phyloP scores from a whole-genome alignment of 2,888 invertebrate species.

The Hirtodrosophila confusa region DNA sequence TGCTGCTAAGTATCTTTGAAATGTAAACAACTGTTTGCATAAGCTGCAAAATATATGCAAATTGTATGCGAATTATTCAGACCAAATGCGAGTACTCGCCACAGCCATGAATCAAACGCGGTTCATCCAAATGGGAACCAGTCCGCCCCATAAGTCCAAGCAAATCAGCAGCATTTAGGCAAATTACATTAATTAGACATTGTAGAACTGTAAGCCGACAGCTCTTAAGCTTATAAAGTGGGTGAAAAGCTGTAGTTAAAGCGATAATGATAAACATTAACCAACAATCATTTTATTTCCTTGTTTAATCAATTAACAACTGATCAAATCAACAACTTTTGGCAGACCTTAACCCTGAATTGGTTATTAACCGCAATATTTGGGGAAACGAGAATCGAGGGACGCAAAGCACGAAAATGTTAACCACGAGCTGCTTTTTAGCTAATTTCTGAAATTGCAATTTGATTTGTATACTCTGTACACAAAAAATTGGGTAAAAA shows the following conservation, averaged over 20 bases:
- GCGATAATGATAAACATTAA: neutral
- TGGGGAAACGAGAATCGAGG: neutral
- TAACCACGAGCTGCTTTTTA: neutral
- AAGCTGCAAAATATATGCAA: slow-evolving; percentile 37
- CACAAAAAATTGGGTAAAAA: neutral
- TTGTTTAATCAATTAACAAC: slow-evolving; percentile 35
- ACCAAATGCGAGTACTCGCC: slow-evolving; percentile 4
- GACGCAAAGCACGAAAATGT: neutral
- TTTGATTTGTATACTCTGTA: neutral
- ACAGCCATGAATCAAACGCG: slow-evolving; percentile 30
- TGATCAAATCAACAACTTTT: slow-evolving; percentile 25
- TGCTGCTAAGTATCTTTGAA: slow-evolving; percentile 28
- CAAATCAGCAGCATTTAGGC: slow-evolving; percentile 34
- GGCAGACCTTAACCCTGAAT: slow-evolving; percentile 22
- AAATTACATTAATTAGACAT: slow-evolving; percentile 41
- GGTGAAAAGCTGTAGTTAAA: slow-evolving; percentile 25
- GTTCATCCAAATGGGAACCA: slow-evolving; percentile 18
- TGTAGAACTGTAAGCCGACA: slow-evolving; percentile 8
- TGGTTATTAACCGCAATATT: slow-evolving; percentile 1
- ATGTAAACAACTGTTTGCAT: slow-evolving; percentile 62
- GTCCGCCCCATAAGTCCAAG: slow-evolving; percentile 38
- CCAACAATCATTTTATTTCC: slow-evolving; percentile 12
- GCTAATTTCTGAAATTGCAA: too few relatives aligned
- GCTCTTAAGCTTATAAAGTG: slow-evolving; percentile 13
- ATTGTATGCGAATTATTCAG: slow-evolving; percentile 34